Base-by-base conservation (phyloP, 1,140 invertebrate genomes). In the Pseudomyrmex sp. region DNA sequence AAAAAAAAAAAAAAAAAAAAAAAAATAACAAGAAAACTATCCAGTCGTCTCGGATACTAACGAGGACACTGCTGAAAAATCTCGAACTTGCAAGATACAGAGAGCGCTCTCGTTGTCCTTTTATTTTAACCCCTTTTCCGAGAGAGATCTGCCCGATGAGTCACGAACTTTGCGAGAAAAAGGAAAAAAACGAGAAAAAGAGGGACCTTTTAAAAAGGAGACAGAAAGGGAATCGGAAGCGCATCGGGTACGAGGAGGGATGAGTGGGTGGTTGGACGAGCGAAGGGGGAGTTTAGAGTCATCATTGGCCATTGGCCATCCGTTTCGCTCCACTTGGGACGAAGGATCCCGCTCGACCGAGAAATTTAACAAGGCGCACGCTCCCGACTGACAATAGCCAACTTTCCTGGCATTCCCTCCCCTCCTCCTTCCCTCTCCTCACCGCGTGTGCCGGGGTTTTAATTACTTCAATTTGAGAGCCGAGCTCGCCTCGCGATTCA, bases 351-450 rank as follows among this genome's bases (percentile, higher is more conserved):
- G 88, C 80, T 91, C 84, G 87, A 91, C 85, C 89, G 90, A 90
- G 84, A 91, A 91, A 91, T 91, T 90, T 90, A 91, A 91, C 90
- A 91, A 91, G 90, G 84, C 86, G 72, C 90, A 90, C 90, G 89
- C 84, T 91, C 83, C 72, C 85, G 58, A 63, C 75, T 62, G 80
- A 85, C 89, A 85, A 88, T 90, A 83, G 84, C 88, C 80, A 85
- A 89, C 86, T 84, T 89, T 88, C 76, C 66, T 73, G 54, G 20
- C 61, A 46, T 65, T 82, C 5, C 0, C 35, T 18, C 5, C 35
- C 35, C 5, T 35, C 35, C 35, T 35, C 35, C 35, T 26, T 26
- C 26, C 5, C 5, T 35, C 35, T 35, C 35, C 0, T 35, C 35
- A 35, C 35, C 35, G 35, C 86, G 44, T 54, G 56, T 63, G 76